phyloP scores from a whole-genome alignment of 2,888 invertebrate species.

The Cheilosia impressa region DNA sequence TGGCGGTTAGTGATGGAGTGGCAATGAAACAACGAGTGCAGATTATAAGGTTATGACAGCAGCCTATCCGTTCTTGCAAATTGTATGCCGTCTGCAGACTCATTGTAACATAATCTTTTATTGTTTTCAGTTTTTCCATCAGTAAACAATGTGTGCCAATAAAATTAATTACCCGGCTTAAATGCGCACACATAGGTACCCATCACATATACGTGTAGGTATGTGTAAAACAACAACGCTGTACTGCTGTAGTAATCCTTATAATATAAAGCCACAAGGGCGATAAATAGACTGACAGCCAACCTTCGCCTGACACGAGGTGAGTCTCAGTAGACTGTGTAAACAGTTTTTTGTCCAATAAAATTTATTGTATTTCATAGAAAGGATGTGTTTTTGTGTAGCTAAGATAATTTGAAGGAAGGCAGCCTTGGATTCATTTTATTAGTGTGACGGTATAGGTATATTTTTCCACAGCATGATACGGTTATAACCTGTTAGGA shows the following conservation, averaged over 20 bases:
- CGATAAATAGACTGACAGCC: slow-evolving; percentile 20
- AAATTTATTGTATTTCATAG: slow-evolving; percentile 36
- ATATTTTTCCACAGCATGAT: background rate
- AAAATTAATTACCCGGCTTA: slow-evolving; percentile 50
- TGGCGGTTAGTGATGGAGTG: background rate
- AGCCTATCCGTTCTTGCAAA: slow-evolving; percentile 6
- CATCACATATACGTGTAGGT: background rate
- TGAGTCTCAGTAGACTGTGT: slow-evolving; percentile 17
- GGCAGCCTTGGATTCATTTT: slow-evolving; percentile 47
- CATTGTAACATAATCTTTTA: slow-evolving; percentile 38
- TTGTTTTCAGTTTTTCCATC: slow-evolving; percentile 46
- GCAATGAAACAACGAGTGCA: slow-evolving; percentile 1
- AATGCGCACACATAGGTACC: background rate
- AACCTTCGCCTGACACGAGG: slow-evolving; percentile 17
- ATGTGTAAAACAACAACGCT: background rate
- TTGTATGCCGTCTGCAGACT: slow-evolving; percentile 5
- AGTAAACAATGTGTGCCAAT: slow-evolving; percentile 43
- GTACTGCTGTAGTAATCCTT: background rate
- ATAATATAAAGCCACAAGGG: slow-evolving; percentile 4
- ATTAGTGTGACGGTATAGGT: slow-evolving; percentile 18
- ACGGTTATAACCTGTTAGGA: slow-evolving; percentile 58
- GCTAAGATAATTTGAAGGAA: slow-evolving; percentile 1
- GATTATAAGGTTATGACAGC: slow-evolving; percentile 36
- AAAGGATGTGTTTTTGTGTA: background rate
- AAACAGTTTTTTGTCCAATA: slow-evolving; percentile 23